Evolutionary conservation across 2,888 invertebrate genomes (phyloP).

Genomic region (Sarcophaga subvicina): DNA sequence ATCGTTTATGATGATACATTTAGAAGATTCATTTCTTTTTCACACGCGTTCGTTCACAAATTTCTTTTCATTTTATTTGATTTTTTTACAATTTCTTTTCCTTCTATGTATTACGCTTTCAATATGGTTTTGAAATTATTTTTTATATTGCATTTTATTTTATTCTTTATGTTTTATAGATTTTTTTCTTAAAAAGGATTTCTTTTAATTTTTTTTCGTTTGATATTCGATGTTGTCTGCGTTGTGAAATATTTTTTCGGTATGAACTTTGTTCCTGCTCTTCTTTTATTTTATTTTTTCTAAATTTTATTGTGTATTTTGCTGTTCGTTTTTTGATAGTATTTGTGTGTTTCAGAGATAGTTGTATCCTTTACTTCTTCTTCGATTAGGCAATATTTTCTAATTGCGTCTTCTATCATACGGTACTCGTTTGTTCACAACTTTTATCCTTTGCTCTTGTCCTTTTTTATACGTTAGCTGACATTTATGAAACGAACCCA

Average conservation of each 20-base stretch:
- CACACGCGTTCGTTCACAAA: slow-evolving; percentile 34
- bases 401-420: slow-evolving; percentile 54
- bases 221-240: slow-evolving; percentile 53
- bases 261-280: slow-evolving; percentile 9
- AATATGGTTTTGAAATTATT: slow-evolving; percentile 3
- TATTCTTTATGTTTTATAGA: background rate
- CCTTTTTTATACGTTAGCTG: slow-evolving; percentile 2
- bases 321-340: slow-evolving; percentile 20
- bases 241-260: slow-evolving; percentile 41
- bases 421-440: slow-evolving; percentile 42
- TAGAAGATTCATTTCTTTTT: slow-evolving; percentile 40
- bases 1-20: slow-evolving; percentile 61
- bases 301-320: slow-evolving; percentile 36
- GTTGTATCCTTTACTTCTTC: slow-evolving; percentile 63
- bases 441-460: slow-evolving; percentile 23
- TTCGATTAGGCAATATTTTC: slow-evolving; percentile 66
- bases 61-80: slow-evolving; percentile 13
- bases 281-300: background rate
- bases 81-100: background rate
- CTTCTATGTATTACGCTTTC: background rate
- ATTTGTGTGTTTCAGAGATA: slow-evolving; percentile 38
- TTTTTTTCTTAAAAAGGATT: slow-evolving; percentile 41
- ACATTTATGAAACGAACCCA: slow-evolving; percentile 57
- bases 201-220: slow-evolving; percentile 26
- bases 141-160: slow-evolving; percentile 19